Evolutionary conservation across 92 coral and sea anemone genomes (phyloP).

Genomic region (Pocillopora grandis): DNA sequence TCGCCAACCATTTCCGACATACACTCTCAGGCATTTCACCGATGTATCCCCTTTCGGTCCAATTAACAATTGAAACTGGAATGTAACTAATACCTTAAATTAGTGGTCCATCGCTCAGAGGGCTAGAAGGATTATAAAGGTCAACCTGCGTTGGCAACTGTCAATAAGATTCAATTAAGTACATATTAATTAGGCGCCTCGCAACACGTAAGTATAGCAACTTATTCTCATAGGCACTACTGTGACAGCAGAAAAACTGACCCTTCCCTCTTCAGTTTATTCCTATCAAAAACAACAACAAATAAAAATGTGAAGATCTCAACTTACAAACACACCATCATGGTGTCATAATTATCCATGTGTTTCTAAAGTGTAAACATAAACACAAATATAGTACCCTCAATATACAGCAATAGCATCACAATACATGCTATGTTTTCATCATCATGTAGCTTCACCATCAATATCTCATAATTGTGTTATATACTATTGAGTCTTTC

Average conservation of each 20-base stretch:
- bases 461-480: background rate
- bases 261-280: too few species aligned
- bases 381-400: too few species aligned
- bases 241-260: too few species aligned
- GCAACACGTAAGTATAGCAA: background rate
- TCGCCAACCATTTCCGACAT: conserved; percentile 37
- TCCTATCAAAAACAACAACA: too few species aligned
- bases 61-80: conserved; percentile 7
- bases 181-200: background rate
- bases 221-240: too few species aligned
- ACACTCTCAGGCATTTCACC: conserved; percentile 36
- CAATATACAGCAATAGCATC: too few species aligned
- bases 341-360: background rate
- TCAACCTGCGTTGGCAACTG: background rate
- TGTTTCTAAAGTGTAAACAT: background rate
- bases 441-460: too few species aligned
- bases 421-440: too few species aligned
- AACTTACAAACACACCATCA: background rate
- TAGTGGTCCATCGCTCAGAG: background rate
- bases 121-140: background rate
- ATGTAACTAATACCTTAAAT: background rate
- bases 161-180: background rate
- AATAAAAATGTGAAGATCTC: too few species aligned
- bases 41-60: conserved; percentile 31
- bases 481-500: background rate